Evolutionary conservation across 2,113 vertebrate genomes (phyloP).

Genomic region (Panurus biarmicus): DNA sequence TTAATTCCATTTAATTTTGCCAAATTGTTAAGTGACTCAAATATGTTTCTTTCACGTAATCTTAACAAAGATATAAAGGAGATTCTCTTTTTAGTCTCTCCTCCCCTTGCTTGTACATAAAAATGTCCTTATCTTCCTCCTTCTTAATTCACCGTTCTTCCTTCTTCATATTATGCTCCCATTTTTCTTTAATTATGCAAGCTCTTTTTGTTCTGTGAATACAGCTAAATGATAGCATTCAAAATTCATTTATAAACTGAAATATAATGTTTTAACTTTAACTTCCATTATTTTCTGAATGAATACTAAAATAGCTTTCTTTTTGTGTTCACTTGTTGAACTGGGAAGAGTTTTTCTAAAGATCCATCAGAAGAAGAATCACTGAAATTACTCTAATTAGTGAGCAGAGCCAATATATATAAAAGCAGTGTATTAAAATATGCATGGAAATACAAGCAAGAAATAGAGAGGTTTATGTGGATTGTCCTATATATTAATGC

Average conservation of each 20-base stretch:
- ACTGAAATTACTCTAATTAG: neutral
- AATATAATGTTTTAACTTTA: neutral
- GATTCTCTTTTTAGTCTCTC: neutral
- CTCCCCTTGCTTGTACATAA: neutral
- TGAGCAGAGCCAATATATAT: neutral
- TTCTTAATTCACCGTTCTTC: neutral
- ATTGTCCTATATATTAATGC: neutral
- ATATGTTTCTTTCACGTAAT: neutral
- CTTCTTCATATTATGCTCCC: neutral
- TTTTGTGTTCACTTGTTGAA: neutral
- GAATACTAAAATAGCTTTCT: neutral
- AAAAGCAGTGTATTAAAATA: neutral
- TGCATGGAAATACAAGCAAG: neutral
- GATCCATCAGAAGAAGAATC: neutral
- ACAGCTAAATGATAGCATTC: neutral
- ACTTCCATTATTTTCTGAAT: neutral
- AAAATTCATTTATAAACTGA: neutral
- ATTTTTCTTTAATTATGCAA: neutral
- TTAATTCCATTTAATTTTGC: neutral
- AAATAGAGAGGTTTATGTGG: neutral
- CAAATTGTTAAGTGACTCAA: neutral
- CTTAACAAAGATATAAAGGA: neutral
- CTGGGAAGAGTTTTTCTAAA: neutral
- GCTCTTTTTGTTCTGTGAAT: neutral
- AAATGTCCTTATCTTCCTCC: neutral